Percentiles rank a stretch among this genome's conserved stretches.
These are phyloP conservation scores for Mellilla xanthometata DNA, from an alignment of 2,888 invertebrate species.

Conservation along the genomic window DNA sequence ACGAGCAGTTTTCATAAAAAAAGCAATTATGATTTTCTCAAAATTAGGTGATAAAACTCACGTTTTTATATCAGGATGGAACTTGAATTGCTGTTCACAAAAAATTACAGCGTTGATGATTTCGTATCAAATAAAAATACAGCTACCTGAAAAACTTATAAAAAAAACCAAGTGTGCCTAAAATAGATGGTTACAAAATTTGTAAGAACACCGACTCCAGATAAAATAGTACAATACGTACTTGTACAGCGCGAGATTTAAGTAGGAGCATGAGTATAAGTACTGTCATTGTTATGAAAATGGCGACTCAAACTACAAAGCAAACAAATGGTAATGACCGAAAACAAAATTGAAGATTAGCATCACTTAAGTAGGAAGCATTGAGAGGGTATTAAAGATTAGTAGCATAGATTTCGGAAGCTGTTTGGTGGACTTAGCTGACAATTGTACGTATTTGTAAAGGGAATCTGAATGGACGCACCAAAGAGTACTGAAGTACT, in stretches of 20 bases:
- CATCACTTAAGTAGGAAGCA: constrained; percentile 18
- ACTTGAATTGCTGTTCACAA: constrained; percentile 5
- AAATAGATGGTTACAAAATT: no score
- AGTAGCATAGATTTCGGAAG: constrained; percentile 15
- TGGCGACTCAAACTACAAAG: constrained; percentile 2
- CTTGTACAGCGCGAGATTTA: background rate
- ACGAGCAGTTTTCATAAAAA: constrained; percentile 30
- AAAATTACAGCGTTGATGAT: constrained; percentile 14
- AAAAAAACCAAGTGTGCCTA: background rate
- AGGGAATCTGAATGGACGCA: no score
- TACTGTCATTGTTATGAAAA: background rate
- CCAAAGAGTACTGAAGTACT: no score
- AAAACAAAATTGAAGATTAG: constrained; percentile 16
- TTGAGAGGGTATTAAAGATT: constrained; percentile 14
- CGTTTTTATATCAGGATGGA: constrained; percentile 18
- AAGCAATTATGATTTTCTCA: constrained; percentile 29
- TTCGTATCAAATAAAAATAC: constrained; percentile 3
- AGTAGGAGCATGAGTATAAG: background rate
- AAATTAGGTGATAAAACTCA: constrained; percentile 35
- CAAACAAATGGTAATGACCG: constrained; percentile 23
- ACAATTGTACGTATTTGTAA: no score
- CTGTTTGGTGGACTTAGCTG: background rate
- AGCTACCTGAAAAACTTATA: constrained; percentile 17
- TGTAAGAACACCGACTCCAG: background rate
- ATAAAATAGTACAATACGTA: background rate